Conservation (phyloP, 35 echinoderm and acorn worm species). For the Apostichopus parvimensis region DNA sequence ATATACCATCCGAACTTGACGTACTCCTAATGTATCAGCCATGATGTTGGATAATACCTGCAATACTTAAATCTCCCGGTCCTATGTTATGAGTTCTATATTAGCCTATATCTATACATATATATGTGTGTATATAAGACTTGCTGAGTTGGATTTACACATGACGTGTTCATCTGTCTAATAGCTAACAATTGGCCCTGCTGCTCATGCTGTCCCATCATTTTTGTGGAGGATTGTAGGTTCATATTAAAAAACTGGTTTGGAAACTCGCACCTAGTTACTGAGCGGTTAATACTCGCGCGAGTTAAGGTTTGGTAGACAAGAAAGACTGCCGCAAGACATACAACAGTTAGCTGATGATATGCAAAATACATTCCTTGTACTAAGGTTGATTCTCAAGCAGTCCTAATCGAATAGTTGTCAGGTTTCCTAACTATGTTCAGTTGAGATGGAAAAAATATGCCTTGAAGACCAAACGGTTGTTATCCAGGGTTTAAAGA, state of each 20-base stretch:
- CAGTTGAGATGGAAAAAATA: constrained; percentile 26
- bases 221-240: too few relatives aligned
- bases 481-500: constrained; percentile 29
- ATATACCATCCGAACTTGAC: constrained; percentile 47
- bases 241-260: constrained; percentile 4
- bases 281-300: constrained; percentile 33
- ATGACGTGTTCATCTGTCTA: too few relatives aligned
- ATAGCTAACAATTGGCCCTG: too few relatives aligned
- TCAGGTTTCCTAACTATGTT: constrained; percentile 9
- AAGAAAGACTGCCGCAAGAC: neutral
- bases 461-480: neutral
- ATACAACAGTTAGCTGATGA: constrained; percentile 46
- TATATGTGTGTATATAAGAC: too few relatives aligned
- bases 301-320: constrained; percentile 27
- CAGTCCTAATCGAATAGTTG: constrained; percentile 25
- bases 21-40: neutral
- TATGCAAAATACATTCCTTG: constrained; percentile 36
- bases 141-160: too few relatives aligned
- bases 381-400: constrained; percentile 32
- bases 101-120: too few relatives aligned
- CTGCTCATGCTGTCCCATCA: too few relatives aligned
- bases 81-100: too few relatives aligned
- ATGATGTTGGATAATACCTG: neutral
- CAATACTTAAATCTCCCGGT: too few relatives aligned
- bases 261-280: constrained; percentile 51